Percentiles rank a stretch among this genome's conserved stretches.
These are phyloP conservation scores for Hippoglossus hippoglossus DNA, from an alignment of 2,797 vertebrate species.

Conservation along the genomic window DNA sequence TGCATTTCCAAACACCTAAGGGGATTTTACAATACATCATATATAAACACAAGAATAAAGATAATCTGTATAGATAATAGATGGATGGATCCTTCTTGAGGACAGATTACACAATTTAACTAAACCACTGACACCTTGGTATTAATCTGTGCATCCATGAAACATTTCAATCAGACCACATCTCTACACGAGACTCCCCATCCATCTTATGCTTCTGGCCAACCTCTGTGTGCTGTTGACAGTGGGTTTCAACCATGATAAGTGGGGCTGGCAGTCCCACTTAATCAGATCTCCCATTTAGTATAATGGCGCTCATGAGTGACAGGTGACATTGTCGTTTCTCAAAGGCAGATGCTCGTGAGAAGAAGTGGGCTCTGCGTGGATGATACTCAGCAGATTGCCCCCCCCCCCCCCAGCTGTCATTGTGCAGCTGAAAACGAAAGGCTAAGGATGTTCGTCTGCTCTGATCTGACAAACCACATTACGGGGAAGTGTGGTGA, in stretches of 20 bases:
- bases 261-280: conserved; percentile 41
- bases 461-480: conserved; percentile 58
- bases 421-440: conserved; percentile 42
- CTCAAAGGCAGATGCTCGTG: conserved; percentile 58
- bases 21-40: too few relatives aligned
- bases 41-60: too few relatives aligned
- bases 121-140: conserved; percentile 21
- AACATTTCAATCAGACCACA: conserved; percentile 8
- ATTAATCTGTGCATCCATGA: conserved; percentile 10
- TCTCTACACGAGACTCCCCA: neutral
- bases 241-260: conserved; percentile 56
- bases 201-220: conserved; percentile 44
- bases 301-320: conserved; percentile 62
- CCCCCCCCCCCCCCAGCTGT: conserved; percentile 41
- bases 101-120: neutral
- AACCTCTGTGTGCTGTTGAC: conserved; percentile 51
- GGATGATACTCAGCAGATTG: conserved; percentile 53
- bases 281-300: conserved; percentile 71
- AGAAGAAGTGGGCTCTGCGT: conserved; percentile 44
- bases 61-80: neutral
- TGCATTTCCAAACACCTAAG: too few relatives aligned
- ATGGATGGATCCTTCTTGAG: conserved; percentile 30
- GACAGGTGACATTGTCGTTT: conserved; percentile 77
- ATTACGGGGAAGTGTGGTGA: conserved; percentile 60
- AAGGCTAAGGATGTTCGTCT: conserved; percentile 45